phyloP scores from a whole-genome alignment of 2,888 invertebrate species.

The Thysanoteuthis rhombus region DNA sequence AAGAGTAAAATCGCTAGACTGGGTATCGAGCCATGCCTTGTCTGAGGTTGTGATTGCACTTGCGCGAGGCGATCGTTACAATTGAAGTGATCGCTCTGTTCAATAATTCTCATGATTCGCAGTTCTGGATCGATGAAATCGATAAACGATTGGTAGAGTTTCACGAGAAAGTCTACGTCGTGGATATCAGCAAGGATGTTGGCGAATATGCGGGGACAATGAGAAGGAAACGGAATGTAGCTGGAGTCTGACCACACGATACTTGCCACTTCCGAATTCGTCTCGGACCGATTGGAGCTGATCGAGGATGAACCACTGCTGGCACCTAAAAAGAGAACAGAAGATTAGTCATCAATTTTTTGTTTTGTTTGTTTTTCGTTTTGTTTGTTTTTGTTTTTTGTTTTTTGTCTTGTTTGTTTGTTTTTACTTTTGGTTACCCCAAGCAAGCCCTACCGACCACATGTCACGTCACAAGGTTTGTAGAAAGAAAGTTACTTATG shows the following conservation, averaged over 20 bases:
- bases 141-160: neutral
- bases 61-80: neutral
- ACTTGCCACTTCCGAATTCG: neutral
- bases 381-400: too few relatives aligned
- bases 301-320: neutral
- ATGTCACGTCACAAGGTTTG: too few relatives aligned
- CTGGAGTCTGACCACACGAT: neutral
- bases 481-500: too few relatives aligned
- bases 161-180: neutral
- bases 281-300: slow-evolving; percentile 17
- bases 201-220: neutral
- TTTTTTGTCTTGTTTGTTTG: too few relatives aligned
- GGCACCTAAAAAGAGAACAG: neutral
- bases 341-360: too few relatives aligned
- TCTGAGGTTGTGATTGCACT: neutral
- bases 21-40: neutral
- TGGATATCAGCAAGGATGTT: neutral
- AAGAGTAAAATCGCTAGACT: neutral
- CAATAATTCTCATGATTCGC: neutral
- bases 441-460: too few relatives aligned
- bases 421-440: too few relatives aligned
- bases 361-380: too few relatives aligned
- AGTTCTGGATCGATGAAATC: neutral
- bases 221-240: neutral
- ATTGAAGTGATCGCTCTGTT: neutral